phyloP scores from a whole-genome alignment of 1,140 invertebrate genomes.

The Pseudomyrmex dendroicus region DNA sequence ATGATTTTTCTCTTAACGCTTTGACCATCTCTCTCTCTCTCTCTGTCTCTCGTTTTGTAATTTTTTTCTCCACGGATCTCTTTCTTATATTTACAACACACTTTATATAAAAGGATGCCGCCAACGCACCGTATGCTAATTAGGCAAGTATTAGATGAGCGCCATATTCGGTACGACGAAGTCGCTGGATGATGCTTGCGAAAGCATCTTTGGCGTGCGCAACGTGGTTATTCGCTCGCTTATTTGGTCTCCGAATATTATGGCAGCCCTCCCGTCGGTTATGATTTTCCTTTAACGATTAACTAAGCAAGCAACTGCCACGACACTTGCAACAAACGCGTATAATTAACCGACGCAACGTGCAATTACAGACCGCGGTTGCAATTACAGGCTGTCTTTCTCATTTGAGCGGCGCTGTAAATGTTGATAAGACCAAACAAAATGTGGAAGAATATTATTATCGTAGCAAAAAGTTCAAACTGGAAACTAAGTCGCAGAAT shows the following conservation, averaged over 20 bases:
- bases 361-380: not conserved
- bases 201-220: conserved; percentile 21
- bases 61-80: not conserved
- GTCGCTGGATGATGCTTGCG: conserved; percentile 51
- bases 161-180: conserved; percentile 67
- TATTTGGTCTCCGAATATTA: conserved; percentile 66
- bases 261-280: not conserved
- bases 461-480: not conserved
- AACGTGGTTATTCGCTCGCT: conserved; percentile 23
- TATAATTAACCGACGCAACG: not conserved
- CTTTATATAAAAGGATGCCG: conserved; percentile 23
- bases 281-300: not conserved
- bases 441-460: not conserved
- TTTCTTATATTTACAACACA: not conserved
- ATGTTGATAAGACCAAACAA: not conserved
- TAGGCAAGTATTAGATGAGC: conserved; percentile 60
- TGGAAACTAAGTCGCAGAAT: not conserved
- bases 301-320: not conserved
- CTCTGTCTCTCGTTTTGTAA: too few species aligned
- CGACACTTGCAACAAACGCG: not conserved
- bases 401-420: not conserved
- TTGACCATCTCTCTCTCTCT: too few species aligned
- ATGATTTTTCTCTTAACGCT: not conserved
- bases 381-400: not conserved
- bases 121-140: conserved; percentile 71